Evolutionary conservation across 2,113 vertebrate genomes (phyloP), one percentile per base, ranked within the genome.

Genomic region (Lepus timidus): DNA sequence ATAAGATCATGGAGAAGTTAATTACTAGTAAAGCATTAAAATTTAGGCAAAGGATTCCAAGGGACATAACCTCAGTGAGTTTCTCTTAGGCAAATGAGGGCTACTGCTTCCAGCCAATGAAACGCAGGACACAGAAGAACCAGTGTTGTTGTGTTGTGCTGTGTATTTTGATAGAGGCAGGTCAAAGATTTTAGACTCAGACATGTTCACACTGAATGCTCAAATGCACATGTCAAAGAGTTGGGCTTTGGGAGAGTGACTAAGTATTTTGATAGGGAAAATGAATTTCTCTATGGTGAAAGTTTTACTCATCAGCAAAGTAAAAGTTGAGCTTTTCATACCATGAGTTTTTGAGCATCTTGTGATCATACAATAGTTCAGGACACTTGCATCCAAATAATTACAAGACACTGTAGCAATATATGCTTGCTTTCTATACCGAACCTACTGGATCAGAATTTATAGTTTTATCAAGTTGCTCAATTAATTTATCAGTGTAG

Each of bases 401-500:
- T 80, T 85, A 86, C 58, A 33, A 82, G 23, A 79, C 3, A 23
- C 31, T 70, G 19, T 73, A 62, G 75, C 75, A 74, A 52, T 31
- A 79, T 76, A 85, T 19, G 33, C 3, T 44, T 76, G 3, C 14
- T 73, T 52, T 58, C 33, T 76, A 52, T 85, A 25, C 11, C 39
- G 17, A 80, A 84, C 17, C 3, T 58, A 83, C 39, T 74, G 61
- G 52, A 33, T 75, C 80, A 80, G 61, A 90, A 87, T 68, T 55
- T 51, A 5, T 73, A 79, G n/a, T 86, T 89, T 87, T 79, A 88
- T 84, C 9, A 84, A 62, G 8, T 65, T 81, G 74, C 70, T 86
- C 55, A 73, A 27, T 9, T 74, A 85, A 92, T 58, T 80, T 75
- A 33, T 71, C 14, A 78, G 17, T 12, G 27, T 64, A 73, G 1